phyloP scores from a whole-genome alignment of 2,888 invertebrate genomes.

The Leucophenga montana region DNA sequence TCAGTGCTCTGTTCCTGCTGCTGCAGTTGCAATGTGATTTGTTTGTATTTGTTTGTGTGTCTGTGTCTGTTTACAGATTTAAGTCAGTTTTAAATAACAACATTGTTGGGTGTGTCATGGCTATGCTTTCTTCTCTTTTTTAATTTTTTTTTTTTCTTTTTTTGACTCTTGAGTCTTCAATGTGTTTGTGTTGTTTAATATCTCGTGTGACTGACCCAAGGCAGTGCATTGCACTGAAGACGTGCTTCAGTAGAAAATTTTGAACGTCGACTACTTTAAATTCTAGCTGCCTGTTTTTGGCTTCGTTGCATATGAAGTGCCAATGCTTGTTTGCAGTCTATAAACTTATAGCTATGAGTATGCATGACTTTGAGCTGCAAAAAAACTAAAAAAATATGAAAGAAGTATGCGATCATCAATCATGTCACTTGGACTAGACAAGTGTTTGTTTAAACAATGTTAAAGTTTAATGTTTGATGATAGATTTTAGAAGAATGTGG shows the following conservation, averaged over 20 bases:
- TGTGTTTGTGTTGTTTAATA: conserved; percentile 32
- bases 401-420: conserved; percentile 22
- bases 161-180: background rate
- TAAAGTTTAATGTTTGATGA: too few relatives aligned
- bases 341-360: background rate
- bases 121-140: conserved; percentile 1
- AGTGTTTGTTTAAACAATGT: too few relatives aligned
- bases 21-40: conserved; percentile 25
- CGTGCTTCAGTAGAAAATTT: conserved; percentile 21
- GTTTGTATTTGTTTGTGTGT: background rate
- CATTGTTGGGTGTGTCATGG: conserved; percentile 35
- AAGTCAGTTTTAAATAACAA: conserved; percentile 50
- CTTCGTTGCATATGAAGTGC: too few relatives aligned
- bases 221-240: conserved; percentile 22
- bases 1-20: conserved; percentile 11
- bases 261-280: conserved; percentile 56
- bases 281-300: conserved; percentile 49
- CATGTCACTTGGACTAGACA: background rate
- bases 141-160: conserved; percentile 14
- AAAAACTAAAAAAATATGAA: too few relatives aligned
- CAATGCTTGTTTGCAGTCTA: background rate
- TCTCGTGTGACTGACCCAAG: conserved; percentile 55
- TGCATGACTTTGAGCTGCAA: background rate
- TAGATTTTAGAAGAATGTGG: background rate
- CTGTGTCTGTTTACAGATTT: conserved; percentile 35